A percentile compares a stretch with the other conserved stretches of the same genome.
Conservation (phyloP, 2,113 vertebrate species). For the Rhea pennata region DNA sequence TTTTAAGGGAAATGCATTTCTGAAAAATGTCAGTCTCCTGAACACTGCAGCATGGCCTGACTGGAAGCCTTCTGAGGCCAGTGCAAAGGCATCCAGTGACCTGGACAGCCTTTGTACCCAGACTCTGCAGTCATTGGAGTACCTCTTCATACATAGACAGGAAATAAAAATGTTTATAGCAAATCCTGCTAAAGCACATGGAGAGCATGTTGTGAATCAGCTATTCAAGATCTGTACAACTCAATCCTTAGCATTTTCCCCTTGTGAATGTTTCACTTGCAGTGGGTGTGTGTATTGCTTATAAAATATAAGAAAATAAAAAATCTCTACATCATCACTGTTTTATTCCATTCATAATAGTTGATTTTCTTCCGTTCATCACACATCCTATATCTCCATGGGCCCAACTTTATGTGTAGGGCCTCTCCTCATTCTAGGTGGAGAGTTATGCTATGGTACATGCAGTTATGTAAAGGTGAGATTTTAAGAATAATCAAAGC, state of each 20-base stretch:
- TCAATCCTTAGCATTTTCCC: background rate
- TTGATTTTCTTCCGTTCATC: background rate
- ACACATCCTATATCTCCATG: background rate
- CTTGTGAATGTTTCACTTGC: background rate
- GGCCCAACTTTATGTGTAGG: background rate
- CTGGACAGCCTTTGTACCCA: background rate
- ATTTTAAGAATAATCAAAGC: background rate
- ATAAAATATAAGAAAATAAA: slow-evolving; percentile 4
- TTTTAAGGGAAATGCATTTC: slow-evolving; percentile 26
- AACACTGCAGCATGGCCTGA: background rate
- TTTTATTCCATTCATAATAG: background rate
- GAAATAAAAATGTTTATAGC: background rate
- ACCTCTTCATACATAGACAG: background rate
- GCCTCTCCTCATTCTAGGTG: background rate
- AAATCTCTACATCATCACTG: background rate
- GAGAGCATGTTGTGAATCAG: background rate
- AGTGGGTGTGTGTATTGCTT: background rate
- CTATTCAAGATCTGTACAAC: background rate
- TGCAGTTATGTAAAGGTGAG: background rate
- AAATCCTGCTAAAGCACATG: background rate
- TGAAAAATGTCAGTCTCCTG: background rate
- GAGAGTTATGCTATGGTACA: background rate
- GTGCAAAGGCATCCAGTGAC: background rate
- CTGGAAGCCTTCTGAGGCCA: background rate
- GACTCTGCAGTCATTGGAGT: background rate